Percentiles rank a stretch among this genome's conserved stretches.
Evolutionary conservation across 2,888 invertebrate genomes (phyloP).

Genomic region (Lottia scabra): DNA sequence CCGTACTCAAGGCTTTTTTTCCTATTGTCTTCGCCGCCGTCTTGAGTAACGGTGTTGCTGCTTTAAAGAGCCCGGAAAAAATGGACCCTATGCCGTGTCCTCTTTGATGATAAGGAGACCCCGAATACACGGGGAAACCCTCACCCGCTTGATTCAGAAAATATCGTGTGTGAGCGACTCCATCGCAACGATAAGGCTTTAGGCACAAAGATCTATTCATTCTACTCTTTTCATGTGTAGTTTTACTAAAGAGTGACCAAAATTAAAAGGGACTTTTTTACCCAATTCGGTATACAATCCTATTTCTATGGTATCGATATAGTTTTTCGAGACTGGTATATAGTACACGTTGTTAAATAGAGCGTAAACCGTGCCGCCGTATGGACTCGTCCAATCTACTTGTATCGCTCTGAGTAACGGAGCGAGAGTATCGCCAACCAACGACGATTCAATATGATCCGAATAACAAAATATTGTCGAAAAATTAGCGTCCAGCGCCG

Average conservation of each 20-base stretch:
- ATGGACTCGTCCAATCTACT: background rate
- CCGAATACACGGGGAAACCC: background rate
- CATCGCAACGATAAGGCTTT: background rate
- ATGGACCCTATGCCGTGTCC: background rate
- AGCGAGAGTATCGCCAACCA: background rate
- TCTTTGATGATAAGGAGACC: background rate
- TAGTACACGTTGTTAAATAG: background rate
- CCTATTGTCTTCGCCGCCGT: background rate
- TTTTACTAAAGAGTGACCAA: background rate
- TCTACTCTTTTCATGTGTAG: background rate
- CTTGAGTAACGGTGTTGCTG: background rate
- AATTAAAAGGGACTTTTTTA: too few species aligned
- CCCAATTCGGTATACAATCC: too few species aligned
- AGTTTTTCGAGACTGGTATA: background rate
- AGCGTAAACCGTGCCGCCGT: background rate
- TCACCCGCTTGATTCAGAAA: background rate
- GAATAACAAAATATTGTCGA: background rate
- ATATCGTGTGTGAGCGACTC: background rate
- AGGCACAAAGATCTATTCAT: background rate
- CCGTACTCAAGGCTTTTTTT: background rate
- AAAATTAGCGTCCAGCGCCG: background rate
- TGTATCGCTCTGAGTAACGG: background rate
- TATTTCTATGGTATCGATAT: too few species aligned
- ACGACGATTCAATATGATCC: background rate
- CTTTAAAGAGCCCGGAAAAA: background rate